These are phyloP conservation scores for Paratrypauchen microcephalus DNA, from an alignment of 2,797 vertebrate species.

Conservation along the genomic window DNA sequence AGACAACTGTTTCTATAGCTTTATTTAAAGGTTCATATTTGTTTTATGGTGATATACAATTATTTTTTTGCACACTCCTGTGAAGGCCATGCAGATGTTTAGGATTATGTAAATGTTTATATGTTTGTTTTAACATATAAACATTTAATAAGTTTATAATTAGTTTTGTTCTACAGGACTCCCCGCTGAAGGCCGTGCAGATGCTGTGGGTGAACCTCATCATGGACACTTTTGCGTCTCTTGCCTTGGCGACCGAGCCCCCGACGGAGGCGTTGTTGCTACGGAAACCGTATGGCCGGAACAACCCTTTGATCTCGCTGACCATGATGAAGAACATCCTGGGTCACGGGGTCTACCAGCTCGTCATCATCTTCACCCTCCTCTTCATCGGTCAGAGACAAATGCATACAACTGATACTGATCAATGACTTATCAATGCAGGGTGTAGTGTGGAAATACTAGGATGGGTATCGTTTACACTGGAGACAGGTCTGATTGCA, in stretches of 20 bases:
- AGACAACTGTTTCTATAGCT: conserved; percentile 60
- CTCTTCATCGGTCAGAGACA: conserved; percentile 81
- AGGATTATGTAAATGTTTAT: conserved; percentile 60
- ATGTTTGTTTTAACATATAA: background rate
- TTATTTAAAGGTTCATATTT: background rate
- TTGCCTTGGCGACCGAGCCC: conserved; percentile 90
- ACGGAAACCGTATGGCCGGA: conserved; percentile 88
- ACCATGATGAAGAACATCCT: conserved; percentile 96
- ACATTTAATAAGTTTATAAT: no score
- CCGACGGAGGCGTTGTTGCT: conserved; percentile 88
- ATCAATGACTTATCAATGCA: no score
- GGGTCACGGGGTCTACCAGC: conserved; percentile 90
- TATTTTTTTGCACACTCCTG: conserved; percentile 13
- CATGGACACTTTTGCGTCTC: conserved; percentile 93
- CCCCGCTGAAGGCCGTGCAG: conserved; percentile 88
- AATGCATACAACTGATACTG: background rate
- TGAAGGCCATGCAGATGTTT: conserved; percentile 93
- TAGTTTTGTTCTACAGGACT: conserved; percentile 46
- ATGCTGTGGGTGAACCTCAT: conserved; percentile 96
- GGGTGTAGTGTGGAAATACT: no score
- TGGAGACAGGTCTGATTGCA: no score
- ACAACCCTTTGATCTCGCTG: conserved; percentile 91
- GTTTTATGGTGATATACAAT: background rate
- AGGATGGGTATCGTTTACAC: no score
- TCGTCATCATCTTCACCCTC: conserved; percentile 89